Evolutionary conservation across 1,140 invertebrate species (phyloP), one percentile per base, ranked within the genome.

Genomic region (Scylla paramamosain): DNA sequence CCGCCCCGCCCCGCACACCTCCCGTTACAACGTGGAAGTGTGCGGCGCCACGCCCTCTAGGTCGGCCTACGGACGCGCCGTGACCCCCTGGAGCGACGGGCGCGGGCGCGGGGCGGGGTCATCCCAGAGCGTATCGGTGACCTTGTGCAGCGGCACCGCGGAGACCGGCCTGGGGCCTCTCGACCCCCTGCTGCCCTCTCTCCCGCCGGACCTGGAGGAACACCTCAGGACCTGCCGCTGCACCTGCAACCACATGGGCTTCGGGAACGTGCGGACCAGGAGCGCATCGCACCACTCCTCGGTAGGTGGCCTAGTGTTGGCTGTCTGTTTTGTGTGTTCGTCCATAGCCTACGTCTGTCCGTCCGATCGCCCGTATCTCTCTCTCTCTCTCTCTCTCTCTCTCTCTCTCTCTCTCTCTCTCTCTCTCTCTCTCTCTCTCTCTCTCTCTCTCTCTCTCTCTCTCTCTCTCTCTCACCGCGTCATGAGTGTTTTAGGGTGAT

Each of bases 241-340:
- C 92, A 92, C 96, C 83, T 96, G 96, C 86, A 95, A 96, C 91
- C 96, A 96, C 92, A 94, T 96, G 84, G 96, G 96, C 45, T 96
- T 95, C 95, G 96, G 96, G 32, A 96, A 96, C 92, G 96, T 95
- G 84, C 94, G 95, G 95, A 84, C 95, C n/a, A 83, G 90, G 29
- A 84, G 48, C 86, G 29, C 83, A 20, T 59, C 93, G 8, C 93
- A 59, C 16, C 93, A 91, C 52, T 1, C 93, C 20, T 77, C 93
- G 93, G 93, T 89, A 29, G 87, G 93, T 59, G 20, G 29, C 29
- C 31, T 25, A 29, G 0, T n/a, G 3, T 45, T 84, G 28, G n/a
- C 29, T 20, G 32, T 48, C 67, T 32, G 32, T 84, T 7, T 29
- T 31, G 25, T 86, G 4, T 93, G 29, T 29, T 4, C 32, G 32